Evolutionary conservation across 1,140 invertebrate species (phyloP), one percentile per base, ranked within the genome.

Genomic region (Triops cancriformis): DNA sequence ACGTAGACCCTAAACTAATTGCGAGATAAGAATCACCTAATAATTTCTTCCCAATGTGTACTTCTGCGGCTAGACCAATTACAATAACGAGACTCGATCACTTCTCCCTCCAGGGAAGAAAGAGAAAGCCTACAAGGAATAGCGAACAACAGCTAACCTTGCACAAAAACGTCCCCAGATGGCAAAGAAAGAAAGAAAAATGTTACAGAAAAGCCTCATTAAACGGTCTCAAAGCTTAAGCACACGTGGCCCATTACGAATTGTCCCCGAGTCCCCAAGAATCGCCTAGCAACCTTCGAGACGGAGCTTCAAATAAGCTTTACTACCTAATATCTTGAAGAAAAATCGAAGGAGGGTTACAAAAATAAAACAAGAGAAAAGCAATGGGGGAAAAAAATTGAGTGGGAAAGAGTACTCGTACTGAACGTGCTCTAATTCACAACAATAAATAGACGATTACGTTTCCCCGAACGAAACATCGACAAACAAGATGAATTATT

Each of bases 171-270:
- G 10, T 23, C 14, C 51, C 51, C 14, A 18, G 23, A 64, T 6
- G 51, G 18, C 2, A 64, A n/a, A 23, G 14, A 64, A 64, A 37
- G 31, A 37, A 37, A 7, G 7, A 37, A 37, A 37, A 37, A 37
- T 7, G 31, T 37, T 7, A 2, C 2, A 37, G 31, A 37, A 64
- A 64, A 64, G 51, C 51, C 51, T 64, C n/a, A 64, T 64, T 64
- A 64, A 64, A 5, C 23, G 51, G 14, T n/a, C 51, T 23, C 51
- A 64, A 23, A 64, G 51, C 51, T 64, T 64, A 64, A 64, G 51
- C 51, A 64, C 51, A 64, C 51, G 51, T 64, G 51, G 51, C 3
- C 51, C 51, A 64, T 64, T 64, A 64, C 51, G 51, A 64, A 64
- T 64, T 64, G 51, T 64, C 51, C 51, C 51, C 51, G 18, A 64